Evolutionary conservation across 2,113 vertebrate species (phyloP), one percentile per base, ranked within the genome.

Genomic region (Lycaon pictus): DNA sequence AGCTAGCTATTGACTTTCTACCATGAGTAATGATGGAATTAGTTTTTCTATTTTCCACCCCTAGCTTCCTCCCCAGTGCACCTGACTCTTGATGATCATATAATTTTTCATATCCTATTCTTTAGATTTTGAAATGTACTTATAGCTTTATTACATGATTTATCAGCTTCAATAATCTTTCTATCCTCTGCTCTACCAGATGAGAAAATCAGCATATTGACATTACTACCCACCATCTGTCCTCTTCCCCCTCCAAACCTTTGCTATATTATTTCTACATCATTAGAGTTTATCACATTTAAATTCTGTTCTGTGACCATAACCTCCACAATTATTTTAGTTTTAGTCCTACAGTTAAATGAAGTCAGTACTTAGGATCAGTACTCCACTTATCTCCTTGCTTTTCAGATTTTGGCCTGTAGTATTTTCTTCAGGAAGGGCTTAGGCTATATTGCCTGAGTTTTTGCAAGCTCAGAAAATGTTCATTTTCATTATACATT

Each of bases 51-150:
- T 8, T 22, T 53, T 15, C 17, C 58, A 17, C 22, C 23, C 29
- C 9, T n/a, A 22, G 55, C 32, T 93, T 81, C 17, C 62, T 81
- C 92, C 67, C 65, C 72, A 88, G 72, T 2, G 81, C 56, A 92
- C 20, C 17, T 72, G 63, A 91, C 74, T 93, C 29, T 58, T 92
- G 13, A 48, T 91, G 5, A 20, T 23, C 32, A 82, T 32, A 5
- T 92, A 87, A 55, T 56, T 90, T 96, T 88, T 80, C 51, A 35
- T 67, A 55, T 72, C 35, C 69, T 84, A 88, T 27, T 93, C 35
- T 55, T 93, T 88, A 58, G 23, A 80, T 71, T 94, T 96, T 87
- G 89, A 96, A 80, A 93, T 88, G 51, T 43, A 83, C 27, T 48
- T 95, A 63, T 1, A 48, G 35, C 9, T 88, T 29, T 92, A 32